Conservation (phyloP, 2,888 invertebrate species). For the Euphydryas editha region DNA sequence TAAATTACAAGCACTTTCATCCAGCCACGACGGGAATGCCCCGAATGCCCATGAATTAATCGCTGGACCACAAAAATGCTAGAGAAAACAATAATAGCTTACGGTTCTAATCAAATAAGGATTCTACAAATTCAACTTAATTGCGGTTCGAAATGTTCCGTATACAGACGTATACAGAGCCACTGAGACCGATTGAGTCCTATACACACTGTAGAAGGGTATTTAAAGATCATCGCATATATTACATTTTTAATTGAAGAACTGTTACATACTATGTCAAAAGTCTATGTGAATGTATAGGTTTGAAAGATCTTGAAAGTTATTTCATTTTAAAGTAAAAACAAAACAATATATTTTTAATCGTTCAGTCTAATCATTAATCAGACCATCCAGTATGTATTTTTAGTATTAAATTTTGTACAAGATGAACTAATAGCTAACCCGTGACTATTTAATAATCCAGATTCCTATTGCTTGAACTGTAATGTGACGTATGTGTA, state of each 20-base stretch:
- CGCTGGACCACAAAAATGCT: constrained; percentile 18
- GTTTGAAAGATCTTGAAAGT: background rate
- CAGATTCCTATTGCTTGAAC: too few species aligned
- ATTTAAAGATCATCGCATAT: background rate
- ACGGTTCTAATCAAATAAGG: constrained; percentile 42
- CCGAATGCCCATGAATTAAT: constrained; percentile 27
- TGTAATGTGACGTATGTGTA: too few species aligned
- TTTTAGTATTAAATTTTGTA: too few species aligned
- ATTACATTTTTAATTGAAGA: background rate
- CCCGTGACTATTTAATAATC: too few species aligned
- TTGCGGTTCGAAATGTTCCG: constrained; percentile 43
- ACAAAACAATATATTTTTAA: background rate
- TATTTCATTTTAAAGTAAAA: background rate
- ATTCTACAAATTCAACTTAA: constrained; percentile 47
- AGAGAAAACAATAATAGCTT: constrained; percentile 27
- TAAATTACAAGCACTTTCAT: constrained; percentile 15
- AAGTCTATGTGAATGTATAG: background rate
- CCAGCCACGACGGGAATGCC: background rate
- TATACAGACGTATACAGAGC: constrained; percentile 38
- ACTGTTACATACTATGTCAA: background rate
- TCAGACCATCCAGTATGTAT: too few species aligned
- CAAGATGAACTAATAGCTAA: too few species aligned
- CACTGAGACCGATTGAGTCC: constrained; percentile 26
- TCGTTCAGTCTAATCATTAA: too few species aligned
- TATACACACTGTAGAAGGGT: constrained; percentile 20